Evolutionary conservation across 2,113 vertebrate species (phyloP).

Genomic region (crab-eating macaque (Macaca fascicularis)): T2T-MFA8v1.1 NC_088389.1:54770001-54770500

Average conservation of each 20-base stretch:
- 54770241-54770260: background rate
- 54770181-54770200: background rate
- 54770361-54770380: background rate
- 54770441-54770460: background rate
- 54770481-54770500: background rate
- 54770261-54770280: background rate
- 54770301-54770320: background rate
- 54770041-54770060: too few relatives aligned
- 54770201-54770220: background rate
- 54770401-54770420: background rate
- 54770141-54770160: too few relatives aligned
- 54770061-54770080: too few relatives aligned
- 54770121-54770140: too few relatives aligned
- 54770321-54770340: background rate
- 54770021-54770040: too few relatives aligned
- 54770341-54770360: background rate
- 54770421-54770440: background rate
- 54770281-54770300: background rate
- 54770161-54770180: background rate
- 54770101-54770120: too few relatives aligned
- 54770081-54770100: too few relatives aligned
- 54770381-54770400: background rate
- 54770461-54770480: background rate
- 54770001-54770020: too few relatives aligned
- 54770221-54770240: background rate